Base-by-base conservation (phyloP, 2,113 vertebrate genomes). In the Acanthisitta chloris region DNA sequence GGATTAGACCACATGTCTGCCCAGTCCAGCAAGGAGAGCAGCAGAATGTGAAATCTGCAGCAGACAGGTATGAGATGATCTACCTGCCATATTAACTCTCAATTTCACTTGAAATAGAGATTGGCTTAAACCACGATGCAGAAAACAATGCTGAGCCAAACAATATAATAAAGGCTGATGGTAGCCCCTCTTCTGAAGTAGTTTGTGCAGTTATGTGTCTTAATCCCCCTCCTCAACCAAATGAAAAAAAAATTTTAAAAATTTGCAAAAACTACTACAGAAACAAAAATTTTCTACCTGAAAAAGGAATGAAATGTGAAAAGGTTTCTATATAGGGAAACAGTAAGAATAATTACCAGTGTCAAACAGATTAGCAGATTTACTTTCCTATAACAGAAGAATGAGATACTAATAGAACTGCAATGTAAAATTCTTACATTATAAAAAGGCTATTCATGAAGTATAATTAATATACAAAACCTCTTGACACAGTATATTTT, bases 1-100 rank as follows among this genome's bases (percentile, higher is more conserved):
- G 78, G 58, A 87, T 92, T 81, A 82, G 73, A 89, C 45, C 73
- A 96, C 62, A 90, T 87, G 78, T 79, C 91, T 65, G 71, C 70
- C 45, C 42, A 61, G 51, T 82, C 65, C 81, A 90, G 78, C 33
- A 81, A 84, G 70, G 57, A 87, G 0, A 87, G 61, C 52, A 90
- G 29, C 57, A 76, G 62, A 86, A 92, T 31, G 76, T 16, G 58
- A 89, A 52, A 84, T 46, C 54, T 2, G 4, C 2, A 65, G 33
- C 7, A 91, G 49, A 70, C 58, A 92, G 70, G 80, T 90, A 42
- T 92, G 66, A 91, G 62, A 76, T 80, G 85, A 91, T 58, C 83
- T 48, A 43, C 77, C 55, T 81, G 45, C 31, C 45, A 31, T 19
- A 62, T 23, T 42, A 94, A 91, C 4, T 45, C 89, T 82, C 89